Evolutionary conservation across 2,113 vertebrate genomes (phyloP).

Genomic region (Serinus canaria): DNA sequence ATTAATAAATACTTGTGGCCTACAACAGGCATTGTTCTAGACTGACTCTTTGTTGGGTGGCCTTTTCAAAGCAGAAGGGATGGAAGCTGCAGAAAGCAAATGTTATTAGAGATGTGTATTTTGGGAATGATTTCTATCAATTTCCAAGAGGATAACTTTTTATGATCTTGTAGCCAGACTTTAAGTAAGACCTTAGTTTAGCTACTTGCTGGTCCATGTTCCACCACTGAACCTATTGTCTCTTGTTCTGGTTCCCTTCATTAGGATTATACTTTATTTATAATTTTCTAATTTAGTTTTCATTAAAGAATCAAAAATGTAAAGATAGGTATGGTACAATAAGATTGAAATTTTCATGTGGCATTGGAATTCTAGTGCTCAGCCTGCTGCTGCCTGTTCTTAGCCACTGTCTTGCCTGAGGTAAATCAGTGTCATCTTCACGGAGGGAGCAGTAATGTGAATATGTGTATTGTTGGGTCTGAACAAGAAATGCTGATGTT

Average conservation of each 20-base stretch:
- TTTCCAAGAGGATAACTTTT: neutral
- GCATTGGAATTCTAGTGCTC: neutral
- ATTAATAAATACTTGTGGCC: neutral
- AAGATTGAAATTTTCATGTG: accelerated
- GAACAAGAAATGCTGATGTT: neutral
- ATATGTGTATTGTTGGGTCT: neutral
- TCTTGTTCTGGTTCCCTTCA: neutral
- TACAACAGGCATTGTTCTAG: neutral
- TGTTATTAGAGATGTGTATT: neutral
- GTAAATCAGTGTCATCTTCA: neutral
- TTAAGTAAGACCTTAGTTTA: neutral
- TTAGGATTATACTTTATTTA: neutral
- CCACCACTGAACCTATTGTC: neutral
- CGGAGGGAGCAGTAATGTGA: neutral
- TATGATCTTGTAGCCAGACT: neutral
- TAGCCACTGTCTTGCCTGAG: neutral
- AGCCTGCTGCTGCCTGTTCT: neutral
- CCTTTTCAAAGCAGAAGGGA: neutral
- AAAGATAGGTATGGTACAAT: neutral
- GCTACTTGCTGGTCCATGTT: neutral
- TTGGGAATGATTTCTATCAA: accelerated
- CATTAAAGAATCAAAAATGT: neutral
- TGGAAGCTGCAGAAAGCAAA: neutral
- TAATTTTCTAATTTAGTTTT: neutral
- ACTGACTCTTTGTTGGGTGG: neutral